A percentile compares a stretch with the other conserved stretches of the same genome.
These are phyloP conservation scores for Mimas tiliae DNA, from an alignment of 2,888 invertebrate species.

Conservation along the genomic window DNA sequence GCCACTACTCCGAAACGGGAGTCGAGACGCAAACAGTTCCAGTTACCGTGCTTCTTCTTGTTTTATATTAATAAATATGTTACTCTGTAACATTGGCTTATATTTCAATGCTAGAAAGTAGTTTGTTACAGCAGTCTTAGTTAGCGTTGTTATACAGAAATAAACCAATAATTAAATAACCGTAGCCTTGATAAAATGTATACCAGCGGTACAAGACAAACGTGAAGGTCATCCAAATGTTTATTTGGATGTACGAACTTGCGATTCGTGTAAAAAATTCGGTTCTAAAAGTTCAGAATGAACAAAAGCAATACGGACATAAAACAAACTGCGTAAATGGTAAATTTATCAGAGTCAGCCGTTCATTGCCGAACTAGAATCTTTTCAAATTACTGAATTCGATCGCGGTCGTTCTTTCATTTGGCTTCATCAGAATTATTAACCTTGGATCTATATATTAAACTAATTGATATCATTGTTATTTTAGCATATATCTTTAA, in stretches of 20 bases:
- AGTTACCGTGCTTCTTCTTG: slow-evolving; percentile 12
- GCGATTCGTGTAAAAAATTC: slow-evolving; percentile 10
- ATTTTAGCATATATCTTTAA: background rate
- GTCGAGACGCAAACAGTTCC: slow-evolving; percentile 3
- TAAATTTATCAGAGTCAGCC: slow-evolving; percentile 9
- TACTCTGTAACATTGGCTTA: background rate
- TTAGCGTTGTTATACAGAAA: background rate
- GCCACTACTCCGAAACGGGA: slow-evolving; percentile 14
- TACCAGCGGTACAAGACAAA: background rate
- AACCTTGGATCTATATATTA: background rate
- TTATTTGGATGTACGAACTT: background rate
- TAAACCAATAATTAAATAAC: slow-evolving; percentile 6
- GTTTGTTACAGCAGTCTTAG: background rate
- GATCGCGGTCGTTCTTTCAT: background rate
- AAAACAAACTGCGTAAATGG: slow-evolving; percentile 14
- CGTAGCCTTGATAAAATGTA: background rate
- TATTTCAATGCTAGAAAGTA: background rate
- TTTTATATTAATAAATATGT: slow-evolving; percentile 10
- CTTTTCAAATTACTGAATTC: slow-evolving; percentile 2
- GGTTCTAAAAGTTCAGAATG: background rate
- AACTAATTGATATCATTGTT: background rate
- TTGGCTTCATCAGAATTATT: background rate
- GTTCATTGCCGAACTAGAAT: slow-evolving; percentile 1
- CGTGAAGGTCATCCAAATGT: slow-evolving; percentile 6
- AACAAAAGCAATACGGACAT: slow-evolving; percentile 18